Evolutionary conservation across 2,888 invertebrate species (phyloP).

Genomic region (Chymomyza caudatula): DNA sequence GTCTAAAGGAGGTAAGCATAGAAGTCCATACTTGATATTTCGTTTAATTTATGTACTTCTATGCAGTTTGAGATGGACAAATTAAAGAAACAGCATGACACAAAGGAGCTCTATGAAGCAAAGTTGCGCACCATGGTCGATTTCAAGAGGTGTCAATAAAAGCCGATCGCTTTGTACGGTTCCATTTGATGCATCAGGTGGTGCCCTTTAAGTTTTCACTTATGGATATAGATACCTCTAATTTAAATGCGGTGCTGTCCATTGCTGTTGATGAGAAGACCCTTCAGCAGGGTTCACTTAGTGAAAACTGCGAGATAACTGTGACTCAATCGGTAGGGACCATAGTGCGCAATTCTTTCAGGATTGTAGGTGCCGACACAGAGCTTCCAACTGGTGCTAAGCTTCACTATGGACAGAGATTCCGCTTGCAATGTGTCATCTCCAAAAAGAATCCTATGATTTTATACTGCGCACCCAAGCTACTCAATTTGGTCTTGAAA

Average conservation of each 20-base stretch:
- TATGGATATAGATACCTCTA: slow-evolving; percentile 19
- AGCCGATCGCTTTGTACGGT: too few relatives aligned
- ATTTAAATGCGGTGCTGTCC: slow-evolving; percentile 70
- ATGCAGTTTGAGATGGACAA: slow-evolving; percentile 71
- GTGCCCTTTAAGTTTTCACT: slow-evolving; percentile 72
- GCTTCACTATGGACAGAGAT: slow-evolving; percentile 74
- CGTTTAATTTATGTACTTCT: background rate
- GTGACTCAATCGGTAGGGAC: slow-evolving; percentile 78
- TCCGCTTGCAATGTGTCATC: slow-evolving; percentile 68
- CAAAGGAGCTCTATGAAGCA: slow-evolving; percentile 78
- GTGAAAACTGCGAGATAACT: slow-evolving; percentile 78
- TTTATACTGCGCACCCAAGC: slow-evolving; percentile 64
- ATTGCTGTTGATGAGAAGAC: slow-evolving; percentile 78
- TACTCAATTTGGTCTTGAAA: slow-evolving; percentile 47
- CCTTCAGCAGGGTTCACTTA: slow-evolving; percentile 72
- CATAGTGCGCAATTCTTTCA: slow-evolving; percentile 79
- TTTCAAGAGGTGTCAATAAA: too few relatives aligned
- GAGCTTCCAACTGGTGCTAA: slow-evolving; percentile 53
- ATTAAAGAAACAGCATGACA: slow-evolving; percentile 76
- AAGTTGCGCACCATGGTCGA: slow-evolving; percentile 78
- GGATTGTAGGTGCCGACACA: slow-evolving; percentile 60
- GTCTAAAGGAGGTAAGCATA: slow-evolving; percentile 73
- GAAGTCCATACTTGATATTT: background rate
- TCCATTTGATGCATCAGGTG: too few relatives aligned
- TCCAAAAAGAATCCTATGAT: slow-evolving; percentile 55